phyloP scores from a whole-genome alignment of 1,140 invertebrate genomes.

The Pachypeltis micranthus region DNA sequence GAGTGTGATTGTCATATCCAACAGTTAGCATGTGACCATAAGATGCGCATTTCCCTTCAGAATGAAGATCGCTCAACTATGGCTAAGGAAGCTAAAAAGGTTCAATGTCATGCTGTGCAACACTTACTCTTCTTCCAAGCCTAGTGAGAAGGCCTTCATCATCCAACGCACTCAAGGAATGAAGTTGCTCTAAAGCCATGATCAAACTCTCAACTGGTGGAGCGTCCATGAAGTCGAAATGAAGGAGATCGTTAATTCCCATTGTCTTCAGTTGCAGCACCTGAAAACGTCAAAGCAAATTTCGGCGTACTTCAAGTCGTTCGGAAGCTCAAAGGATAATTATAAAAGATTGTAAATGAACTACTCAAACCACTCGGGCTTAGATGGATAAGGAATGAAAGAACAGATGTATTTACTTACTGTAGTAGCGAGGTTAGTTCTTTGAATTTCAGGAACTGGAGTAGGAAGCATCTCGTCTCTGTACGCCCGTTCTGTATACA shows the following conservation, averaged over 20 bases:
- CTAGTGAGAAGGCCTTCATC: conserved; percentile 91
- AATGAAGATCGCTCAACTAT: too few species aligned
- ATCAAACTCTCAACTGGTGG: conserved; percentile 94
- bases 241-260: conserved; percentile 99
- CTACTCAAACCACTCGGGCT: too few species aligned
- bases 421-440: conserved; percentile 93
- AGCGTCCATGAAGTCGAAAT: conserved; percentile 99
- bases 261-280: conserved; percentile 90
- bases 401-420: conserved; percentile 37
- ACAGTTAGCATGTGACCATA: too few species aligned
- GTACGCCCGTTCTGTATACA: conserved; percentile 97
- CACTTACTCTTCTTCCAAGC: conserved; percentile 68
- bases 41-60: too few species aligned
- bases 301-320: neutral
- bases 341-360: too few species aligned
- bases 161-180: conserved; percentile 93
- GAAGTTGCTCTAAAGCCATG: conserved; percentile 92
- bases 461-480: conserved; percentile 97
- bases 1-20: too few species aligned
- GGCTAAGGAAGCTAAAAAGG: neutral
- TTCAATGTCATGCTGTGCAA: neutral
- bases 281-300: conserved; percentile 14
- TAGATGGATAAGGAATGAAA: neutral
- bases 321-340: neutral
- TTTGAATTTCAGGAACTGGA: conserved; percentile 97